Evolutionary conservation across 1,140 invertebrate genomes (phyloP).

Genomic region (Steinernema feltiae): DNA sequence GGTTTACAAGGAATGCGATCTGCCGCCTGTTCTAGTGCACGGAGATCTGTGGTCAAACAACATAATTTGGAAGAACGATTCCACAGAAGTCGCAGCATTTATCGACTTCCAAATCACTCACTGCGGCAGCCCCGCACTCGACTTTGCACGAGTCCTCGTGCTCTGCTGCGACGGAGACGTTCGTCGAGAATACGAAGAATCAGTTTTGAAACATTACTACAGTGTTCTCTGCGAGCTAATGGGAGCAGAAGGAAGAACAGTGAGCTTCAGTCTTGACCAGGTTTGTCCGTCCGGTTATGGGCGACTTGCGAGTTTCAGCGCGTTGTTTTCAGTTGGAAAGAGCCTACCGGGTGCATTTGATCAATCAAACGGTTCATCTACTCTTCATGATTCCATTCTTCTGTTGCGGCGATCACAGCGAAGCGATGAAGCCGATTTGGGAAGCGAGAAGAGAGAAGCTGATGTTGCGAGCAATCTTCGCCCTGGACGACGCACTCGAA

Average conservation of each 20-base stretch:
- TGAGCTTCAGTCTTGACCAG: not conserved
- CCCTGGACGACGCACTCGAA: not conserved
- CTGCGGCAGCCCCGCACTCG: not conserved
- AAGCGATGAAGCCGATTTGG: not conserved
- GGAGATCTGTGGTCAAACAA: not conserved
- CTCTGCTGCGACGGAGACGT: not conserved
- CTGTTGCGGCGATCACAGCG: not conserved
- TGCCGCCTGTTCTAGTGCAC: not conserved
- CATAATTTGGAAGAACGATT: not conserved
- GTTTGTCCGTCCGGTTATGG: not conserved
- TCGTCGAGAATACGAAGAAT: not conserved
- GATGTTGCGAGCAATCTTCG: not conserved
- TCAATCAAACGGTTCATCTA: not conserved
- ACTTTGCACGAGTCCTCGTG: not conserved
- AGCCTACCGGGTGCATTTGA: not conserved
- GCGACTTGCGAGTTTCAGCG: not conserved
- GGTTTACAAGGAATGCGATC: not conserved
- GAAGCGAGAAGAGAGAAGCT: not conserved
- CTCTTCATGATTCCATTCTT: not conserved
- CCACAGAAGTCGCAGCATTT: not conserved
- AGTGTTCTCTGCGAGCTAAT: not conserved
- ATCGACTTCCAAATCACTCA: not conserved
- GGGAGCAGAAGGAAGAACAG: not conserved
- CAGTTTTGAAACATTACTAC: not conserved
- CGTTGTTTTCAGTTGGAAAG: not conserved